A percentile compares a stretch with the other conserved stretches of the same genome.
Evolutionary conservation across 2,888 invertebrate species (phyloP).

Genomic region (Caenorhabditis wallacei): DNA sequence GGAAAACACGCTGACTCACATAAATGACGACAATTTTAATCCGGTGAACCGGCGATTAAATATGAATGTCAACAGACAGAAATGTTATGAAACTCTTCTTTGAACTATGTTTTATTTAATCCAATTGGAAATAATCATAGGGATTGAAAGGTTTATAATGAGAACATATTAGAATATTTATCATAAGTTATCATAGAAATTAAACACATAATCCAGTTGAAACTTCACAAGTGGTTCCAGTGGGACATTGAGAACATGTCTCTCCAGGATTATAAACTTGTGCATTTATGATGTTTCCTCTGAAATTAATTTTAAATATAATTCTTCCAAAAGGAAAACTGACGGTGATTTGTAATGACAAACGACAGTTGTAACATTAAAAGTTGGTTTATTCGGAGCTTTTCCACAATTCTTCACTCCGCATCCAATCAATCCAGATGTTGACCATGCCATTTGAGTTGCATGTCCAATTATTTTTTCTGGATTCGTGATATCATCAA

Average conservation of each 20-base stretch:
- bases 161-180: too few relatives aligned
- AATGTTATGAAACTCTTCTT: background rate
- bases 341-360: slow-evolving; percentile 31
- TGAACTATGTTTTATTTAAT: too few relatives aligned
- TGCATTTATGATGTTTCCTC: slow-evolving; percentile 33
- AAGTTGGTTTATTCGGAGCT: background rate
- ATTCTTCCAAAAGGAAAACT: background rate
- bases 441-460: slow-evolving; percentile 62
- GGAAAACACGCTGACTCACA: background rate
- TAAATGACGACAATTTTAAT: background rate
- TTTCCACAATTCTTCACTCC: slow-evolving; percentile 53
- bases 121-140: too few relatives aligned
- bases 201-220: slow-evolving; percentile 26
- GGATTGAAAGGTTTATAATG: too few relatives aligned
- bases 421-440: slow-evolving; percentile 49
- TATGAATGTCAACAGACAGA: background rate
- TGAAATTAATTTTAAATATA: background rate
- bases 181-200: background rate
- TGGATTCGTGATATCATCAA: slow-evolving; percentile 10
- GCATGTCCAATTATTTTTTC: slow-evolving; percentile 47
- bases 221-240: slow-evolving; percentile 19
- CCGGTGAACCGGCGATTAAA: background rate
- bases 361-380: slow-evolving; percentile 10
- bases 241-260: slow-evolving; percentile 39
- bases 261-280: slow-evolving; percentile 22